phyloP scores from a whole-genome alignment of 2,888 invertebrate genomes.

The Brachylomia viminalis region DNA sequence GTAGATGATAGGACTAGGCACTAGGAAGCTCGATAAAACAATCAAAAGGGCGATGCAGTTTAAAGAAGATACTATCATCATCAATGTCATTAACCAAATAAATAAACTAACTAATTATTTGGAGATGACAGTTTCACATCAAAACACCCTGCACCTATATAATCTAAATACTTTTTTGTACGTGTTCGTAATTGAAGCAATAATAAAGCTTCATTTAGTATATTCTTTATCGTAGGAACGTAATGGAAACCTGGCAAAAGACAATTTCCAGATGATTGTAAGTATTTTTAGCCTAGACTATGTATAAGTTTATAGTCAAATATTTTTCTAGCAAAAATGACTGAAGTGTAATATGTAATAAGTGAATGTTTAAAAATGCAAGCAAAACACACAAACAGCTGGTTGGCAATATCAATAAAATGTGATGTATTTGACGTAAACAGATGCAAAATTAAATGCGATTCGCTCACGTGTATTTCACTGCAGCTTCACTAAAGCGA shows the following conservation, averaged over 20 bases:
- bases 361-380: conserved; percentile 32
- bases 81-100: not conserved
- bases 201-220: not conserved
- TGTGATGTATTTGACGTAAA: conserved; percentile 52
- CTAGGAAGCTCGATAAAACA: not conserved
- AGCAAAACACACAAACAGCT: conserved; percentile 34
- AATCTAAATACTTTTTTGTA: not conserved
- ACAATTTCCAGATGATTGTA: not conserved
- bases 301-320: conserved; percentile 5
- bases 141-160: not conserved
- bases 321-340: conserved; percentile 16
- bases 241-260: not conserved
- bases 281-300: conserved; percentile 26
- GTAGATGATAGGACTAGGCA: not conserved
- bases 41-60: not conserved
- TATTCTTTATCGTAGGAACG: no score
- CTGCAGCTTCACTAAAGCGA: conserved; percentile 39
- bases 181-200: not conserved
- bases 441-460: conserved; percentile 53
- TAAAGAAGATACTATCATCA: not conserved
- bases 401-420: conserved; percentile 47
- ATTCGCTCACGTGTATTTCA: conserved; percentile 51
- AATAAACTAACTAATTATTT: not conserved
- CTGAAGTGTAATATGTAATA: conserved; percentile 21
- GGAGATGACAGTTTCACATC: not conserved